phyloP scores from a whole-genome alignment of 2,888 invertebrate genomes.

The Acanthoscelides obtectus region DNA sequence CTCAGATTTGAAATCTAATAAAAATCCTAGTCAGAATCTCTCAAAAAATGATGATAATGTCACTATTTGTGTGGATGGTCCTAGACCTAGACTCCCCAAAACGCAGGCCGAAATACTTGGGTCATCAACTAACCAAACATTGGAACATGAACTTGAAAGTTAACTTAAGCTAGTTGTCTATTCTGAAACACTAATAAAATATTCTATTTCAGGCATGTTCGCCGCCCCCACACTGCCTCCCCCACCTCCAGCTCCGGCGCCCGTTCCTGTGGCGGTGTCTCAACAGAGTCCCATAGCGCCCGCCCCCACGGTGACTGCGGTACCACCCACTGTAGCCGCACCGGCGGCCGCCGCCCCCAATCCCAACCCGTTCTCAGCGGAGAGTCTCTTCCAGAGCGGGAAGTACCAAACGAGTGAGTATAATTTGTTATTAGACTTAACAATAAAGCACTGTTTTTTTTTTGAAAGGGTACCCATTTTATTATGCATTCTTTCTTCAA shows the following conservation, averaged over 20 bases:
- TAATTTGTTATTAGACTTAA: background rate
- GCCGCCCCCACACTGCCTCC: constrained; percentile 2
- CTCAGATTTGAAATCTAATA: no score
- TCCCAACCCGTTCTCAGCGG: constrained; percentile 83
- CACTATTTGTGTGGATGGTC: no score
- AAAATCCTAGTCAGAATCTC: no score
- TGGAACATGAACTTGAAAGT: no score
- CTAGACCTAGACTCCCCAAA: no score
- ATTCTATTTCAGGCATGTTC: background rate
- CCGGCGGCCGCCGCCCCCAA: constrained; percentile 54
- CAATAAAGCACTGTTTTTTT: background rate
- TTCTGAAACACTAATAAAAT: no score
- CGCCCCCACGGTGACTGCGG: constrained; percentile 35
- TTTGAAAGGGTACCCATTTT: background rate
- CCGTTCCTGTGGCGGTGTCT: constrained; percentile 34
- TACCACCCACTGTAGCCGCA: constrained; percentile 53
- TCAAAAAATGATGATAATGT: no score
- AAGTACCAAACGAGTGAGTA: constrained; percentile 45
- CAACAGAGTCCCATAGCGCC: constrained; percentile 2
- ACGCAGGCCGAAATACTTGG: no score
- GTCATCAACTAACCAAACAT: no score
- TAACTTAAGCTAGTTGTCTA: no score
- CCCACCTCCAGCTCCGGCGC: constrained; percentile 47
- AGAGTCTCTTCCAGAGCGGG: constrained; percentile 82
- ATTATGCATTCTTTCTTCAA: no score